Conservation (phyloP, 2,888 invertebrate genomes). For the Polymixis flavicincta region DNA sequence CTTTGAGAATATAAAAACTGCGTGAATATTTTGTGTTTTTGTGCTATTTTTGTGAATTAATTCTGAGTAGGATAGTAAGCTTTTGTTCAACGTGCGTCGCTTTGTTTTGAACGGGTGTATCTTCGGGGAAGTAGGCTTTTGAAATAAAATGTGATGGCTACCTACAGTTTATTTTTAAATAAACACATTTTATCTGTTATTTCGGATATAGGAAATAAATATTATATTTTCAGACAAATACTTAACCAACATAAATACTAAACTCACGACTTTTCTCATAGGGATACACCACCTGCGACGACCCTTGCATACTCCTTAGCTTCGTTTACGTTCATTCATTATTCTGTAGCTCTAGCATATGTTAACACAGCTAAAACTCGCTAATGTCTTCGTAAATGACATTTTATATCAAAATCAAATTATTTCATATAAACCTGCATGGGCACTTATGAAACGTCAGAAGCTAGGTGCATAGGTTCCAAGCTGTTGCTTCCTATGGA, state of each 20-base stretch:
- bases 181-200: background rate
- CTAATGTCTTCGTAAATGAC: no score
- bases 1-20: background rate
- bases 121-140: background rate
- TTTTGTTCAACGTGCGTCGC: no score
- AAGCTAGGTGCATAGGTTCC: no score
- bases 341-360: no score
- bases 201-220: background rate
- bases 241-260: background rate
- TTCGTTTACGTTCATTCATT: background rate
- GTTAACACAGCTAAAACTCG: no score
- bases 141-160: background rate
- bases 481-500: no score
- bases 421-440: no score
- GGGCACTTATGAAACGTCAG: no score
- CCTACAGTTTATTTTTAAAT: background rate
- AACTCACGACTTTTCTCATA: background rate
- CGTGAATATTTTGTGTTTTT: background rate
- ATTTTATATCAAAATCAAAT: no score
- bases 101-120: background rate
- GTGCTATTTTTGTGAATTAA: background rate
- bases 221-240: background rate
- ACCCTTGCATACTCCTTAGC: background rate
- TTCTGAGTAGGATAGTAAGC: background rate
- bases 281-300: background rate